Base-by-base conservation (phyloP, 1,140 invertebrate species). In the Procambarus clarkii region DNA sequence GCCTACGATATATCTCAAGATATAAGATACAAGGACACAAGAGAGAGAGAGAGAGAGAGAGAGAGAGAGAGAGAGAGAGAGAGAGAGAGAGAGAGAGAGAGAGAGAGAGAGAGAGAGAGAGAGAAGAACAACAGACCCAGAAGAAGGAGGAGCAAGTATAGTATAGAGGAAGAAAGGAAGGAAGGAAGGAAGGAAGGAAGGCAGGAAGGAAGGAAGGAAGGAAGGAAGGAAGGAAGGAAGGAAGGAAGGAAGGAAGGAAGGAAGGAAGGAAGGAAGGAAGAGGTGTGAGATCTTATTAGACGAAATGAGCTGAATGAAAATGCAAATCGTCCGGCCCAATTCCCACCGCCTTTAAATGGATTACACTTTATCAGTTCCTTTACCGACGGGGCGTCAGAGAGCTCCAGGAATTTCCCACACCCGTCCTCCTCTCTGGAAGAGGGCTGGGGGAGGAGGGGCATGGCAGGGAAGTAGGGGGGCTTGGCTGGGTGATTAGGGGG, bases 361-460 rank as follows among this genome's bases (percentile, higher is more conserved):
- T 74, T 74, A 74, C 69, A 74, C n/a, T 74, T 74, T 74, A 74
- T 74, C 69, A 74, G 69, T 74, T 74, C 69, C 69, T 4, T 74
- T 11, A 7, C n/a, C n/a, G n/a, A 24, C 69, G n/a, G 34, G 13
- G 69, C 69, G 11, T 74, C 69, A 74, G 69, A 34, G n/a, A 74
- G 21, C 69, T 54, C 50, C 50, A 54, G 13, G 7, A 54, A 54
- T 54, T 54, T 54, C 50, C 7, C 50, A 8, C 50, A 54, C 50
- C 13, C 1, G 7, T 8, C 50, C 50, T 54, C 50, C 13, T 8
- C 1, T 54, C n/a, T n/a, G n/a, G n/a, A n/a, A n/a, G n/a, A n/a
- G n/a, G n/a, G n/a, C n/a, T n/a, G n/a, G n/a, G n/a, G n/a, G n/a
- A n/a, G n/a, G n/a, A n/a, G n/a, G n/a, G n/a, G n/a, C n/a, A n/a